Evolutionary conservation across 2,888 invertebrate genomes (phyloP), one percentile per base, ranked within the genome.

Genomic region (Sthenelais limicola): DNA sequence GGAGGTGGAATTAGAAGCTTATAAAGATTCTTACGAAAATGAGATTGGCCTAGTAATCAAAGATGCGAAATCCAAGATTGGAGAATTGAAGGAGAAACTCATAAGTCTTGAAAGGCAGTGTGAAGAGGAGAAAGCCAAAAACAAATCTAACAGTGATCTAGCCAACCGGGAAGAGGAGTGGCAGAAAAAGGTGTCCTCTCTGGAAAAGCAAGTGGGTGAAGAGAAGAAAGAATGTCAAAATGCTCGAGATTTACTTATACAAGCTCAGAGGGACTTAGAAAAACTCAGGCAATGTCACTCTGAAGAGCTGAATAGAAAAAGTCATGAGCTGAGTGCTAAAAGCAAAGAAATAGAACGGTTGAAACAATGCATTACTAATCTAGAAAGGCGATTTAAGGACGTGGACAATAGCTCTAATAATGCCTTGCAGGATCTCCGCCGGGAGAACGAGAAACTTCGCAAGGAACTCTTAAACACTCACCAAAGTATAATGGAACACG

Each of bases 1-100:
- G 71, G 86, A 87, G 71, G 83, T 85, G 15, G 86, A 86, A 73
- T 77, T 85, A 3, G 86, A 85, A 33, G 83, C 84, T 12, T 67
- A 85, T 24, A 84, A 82, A 69, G 84, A 83, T 1, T 82, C 85
- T 0, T 86, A 85, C 73, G 86, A 86, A 73, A 68, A 81, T 33
- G 86, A 86, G 76, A 83, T 86, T 26, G 74, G 76, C 12, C 33
- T 80, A 2, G 82, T 84, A 5, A 73, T 82, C 18, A 76, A 80
- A n/a, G 86, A 86, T 62, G 85, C 85, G 3, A 78, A 76, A 38
- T 62, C 56, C 5, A 75, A 78, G 67, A 80, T 85, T 9, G 70
- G 52, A 4, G 74, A 76, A 67, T 74, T 82, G 28, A 81, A 84
- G 58, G 73, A 74, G 38, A 76, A 79, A 58, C 72, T 80, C 0